Base-by-base conservation (phyloP, 64 coral and sea anemone species). In the Anthopleura sola region DNA sequence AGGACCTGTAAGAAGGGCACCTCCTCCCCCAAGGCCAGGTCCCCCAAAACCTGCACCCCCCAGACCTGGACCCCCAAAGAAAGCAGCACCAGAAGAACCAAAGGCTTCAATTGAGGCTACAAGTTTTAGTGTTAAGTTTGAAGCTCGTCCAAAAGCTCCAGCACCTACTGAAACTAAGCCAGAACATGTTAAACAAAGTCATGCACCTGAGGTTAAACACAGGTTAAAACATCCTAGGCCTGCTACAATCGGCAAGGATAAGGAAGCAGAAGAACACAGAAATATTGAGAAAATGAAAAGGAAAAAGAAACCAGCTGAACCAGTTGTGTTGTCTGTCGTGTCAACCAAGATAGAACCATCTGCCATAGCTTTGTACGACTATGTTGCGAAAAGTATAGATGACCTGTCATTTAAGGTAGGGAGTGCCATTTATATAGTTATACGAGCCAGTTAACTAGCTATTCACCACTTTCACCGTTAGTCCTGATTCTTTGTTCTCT, bases 341-440 rank as follows among this genome's bases (percentile, higher is more conserved):
- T 57, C 91, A 24, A 92, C 97, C 6, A 92, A 92, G 84, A 94
- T 94, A 46, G 92, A 91, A 23, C 97, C 97, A 5, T 91, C 90
- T 85, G 92, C 92, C 28, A 83, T 90, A 1, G 97, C 97, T 51
- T 55, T 95, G 48, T 92, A 92, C 64, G 97, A 95, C 75, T 99
- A 99, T 51, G 57, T 87, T 21, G 81, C 92, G 36, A 81, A 64
- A 26, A 89, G 85, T 31, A 51, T 68, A 23, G 97, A 95, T 56
- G 97, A 99, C 34, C 90, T 99, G 12, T 34, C 90, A 23, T 99
- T 99, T 38, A 71, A 92, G 62, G 96, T 94, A 44, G 40, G 9
- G 40, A 44, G 40, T 6, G 40, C 40, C 9, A 44, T 44, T 44
- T 44, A n/a, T n/a, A n/a, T n/a, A n/a, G n/a, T n/a, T n/a, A n/a